phyloP scores from a whole-genome alignment of 2,797 vertebrate genomes.

The Chaunax sp. region DNA sequence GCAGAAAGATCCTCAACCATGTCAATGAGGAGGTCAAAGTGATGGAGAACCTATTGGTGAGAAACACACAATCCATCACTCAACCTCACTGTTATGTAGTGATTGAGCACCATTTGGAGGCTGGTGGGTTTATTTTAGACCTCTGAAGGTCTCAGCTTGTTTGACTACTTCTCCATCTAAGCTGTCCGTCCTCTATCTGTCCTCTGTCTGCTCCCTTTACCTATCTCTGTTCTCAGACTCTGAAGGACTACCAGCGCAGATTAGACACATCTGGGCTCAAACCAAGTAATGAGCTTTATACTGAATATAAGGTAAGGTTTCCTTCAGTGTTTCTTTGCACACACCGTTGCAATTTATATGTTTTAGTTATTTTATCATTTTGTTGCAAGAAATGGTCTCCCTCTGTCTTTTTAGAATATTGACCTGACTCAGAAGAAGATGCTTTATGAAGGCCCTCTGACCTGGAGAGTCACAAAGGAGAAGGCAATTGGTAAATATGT shows the following conservation, averaged over 20 bases:
- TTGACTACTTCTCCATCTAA: conserved; percentile 23
- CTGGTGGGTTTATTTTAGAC: conserved; percentile 49
- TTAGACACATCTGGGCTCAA: conserved; percentile 90
- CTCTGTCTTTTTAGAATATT: conserved; percentile 78
- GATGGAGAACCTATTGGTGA: conserved; percentile 93
- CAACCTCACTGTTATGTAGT: conserved; percentile 28
- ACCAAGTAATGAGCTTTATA: conserved; percentile 89
- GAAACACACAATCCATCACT: conserved; percentile 58
- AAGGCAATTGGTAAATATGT: conserved; percentile 88
- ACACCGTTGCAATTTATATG: neutral
- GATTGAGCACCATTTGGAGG: conserved; percentile 50
- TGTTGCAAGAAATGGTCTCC: neutral
- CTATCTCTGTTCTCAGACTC: conserved; percentile 76
- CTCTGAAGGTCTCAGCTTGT: conserved; percentile 47
- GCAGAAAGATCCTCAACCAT: conserved; percentile 91
- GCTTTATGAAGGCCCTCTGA: conserved; percentile 88
- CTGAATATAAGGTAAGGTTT: conserved; percentile 87
- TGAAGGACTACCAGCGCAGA: conserved; percentile 92
- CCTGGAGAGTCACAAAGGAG: conserved; percentile 92
- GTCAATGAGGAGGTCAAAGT: conserved; percentile 92
- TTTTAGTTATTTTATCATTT: neutral
- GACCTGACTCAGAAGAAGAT: conserved; percentile 88
- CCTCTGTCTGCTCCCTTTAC: conserved; percentile 36
- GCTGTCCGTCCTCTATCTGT: conserved; percentile 19
- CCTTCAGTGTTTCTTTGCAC: conserved; percentile 2